Evolutionary conservation across 2,888 invertebrate genomes (phyloP).

Genomic region (Phoronis australis): DNA sequence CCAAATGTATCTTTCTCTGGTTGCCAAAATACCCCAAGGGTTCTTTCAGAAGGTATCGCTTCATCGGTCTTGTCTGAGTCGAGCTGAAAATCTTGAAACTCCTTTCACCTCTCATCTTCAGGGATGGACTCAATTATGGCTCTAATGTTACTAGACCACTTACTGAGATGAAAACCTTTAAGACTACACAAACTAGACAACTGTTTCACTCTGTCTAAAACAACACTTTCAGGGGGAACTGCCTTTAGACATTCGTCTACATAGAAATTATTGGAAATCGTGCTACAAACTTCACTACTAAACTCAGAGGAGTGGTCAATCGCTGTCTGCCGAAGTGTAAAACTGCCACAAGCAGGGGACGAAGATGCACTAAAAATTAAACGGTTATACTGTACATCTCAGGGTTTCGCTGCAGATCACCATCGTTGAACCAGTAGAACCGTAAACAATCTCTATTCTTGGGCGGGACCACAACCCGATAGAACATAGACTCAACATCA

Average conservation of each 20-base stretch:
- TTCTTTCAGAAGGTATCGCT: too few relatives aligned
- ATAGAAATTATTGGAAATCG: constrained; percentile 1
- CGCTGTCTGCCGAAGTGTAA: constrained; percentile 2
- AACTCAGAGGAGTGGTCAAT: not conserved
- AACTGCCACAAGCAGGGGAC: constrained; percentile 3
- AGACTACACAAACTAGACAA: too few relatives aligned
- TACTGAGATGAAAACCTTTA: constrained; percentile 7
- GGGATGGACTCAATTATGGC: constrained; percentile 7
- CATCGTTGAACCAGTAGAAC: too few relatives aligned
- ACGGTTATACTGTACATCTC: constrained; percentile 2
- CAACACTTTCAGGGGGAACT: not conserved
- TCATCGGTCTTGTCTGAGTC: not conserved
- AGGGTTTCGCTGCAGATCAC: too few relatives aligned
- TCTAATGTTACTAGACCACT: constrained; percentile 4
- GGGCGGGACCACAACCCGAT: too few relatives aligned
- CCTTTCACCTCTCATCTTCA: constrained; percentile 6
- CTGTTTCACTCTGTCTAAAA: constrained; percentile 2
- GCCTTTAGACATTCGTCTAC: constrained; percentile 8
- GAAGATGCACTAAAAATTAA: constrained; percentile 8
- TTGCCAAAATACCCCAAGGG: constrained; percentile 9
- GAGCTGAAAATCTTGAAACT: not conserved
- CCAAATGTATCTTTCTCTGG: too few relatives aligned
- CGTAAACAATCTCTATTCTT: too few relatives aligned
- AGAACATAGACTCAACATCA: too few relatives aligned
- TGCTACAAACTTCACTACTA: not conserved